phyloP scores from a whole-genome alignment of 1,140 invertebrate species.

The Heliconius hermathena region DNA sequence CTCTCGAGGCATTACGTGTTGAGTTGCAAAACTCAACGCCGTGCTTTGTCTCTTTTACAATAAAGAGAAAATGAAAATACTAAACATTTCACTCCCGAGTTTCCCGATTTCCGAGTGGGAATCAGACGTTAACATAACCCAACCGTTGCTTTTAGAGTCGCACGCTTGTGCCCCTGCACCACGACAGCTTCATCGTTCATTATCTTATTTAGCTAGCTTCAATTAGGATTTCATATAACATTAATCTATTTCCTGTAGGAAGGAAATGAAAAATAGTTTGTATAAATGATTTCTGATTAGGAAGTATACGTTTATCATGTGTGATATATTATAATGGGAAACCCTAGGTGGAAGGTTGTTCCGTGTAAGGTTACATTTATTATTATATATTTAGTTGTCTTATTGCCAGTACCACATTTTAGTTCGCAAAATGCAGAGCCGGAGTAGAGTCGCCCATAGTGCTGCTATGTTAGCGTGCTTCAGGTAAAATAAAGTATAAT shows the following conservation, averaged over 20 bases:
- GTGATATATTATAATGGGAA: conserved; percentile 47
- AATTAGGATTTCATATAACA: background rate
- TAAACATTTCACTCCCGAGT: too few relatives aligned
- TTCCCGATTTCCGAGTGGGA: too few relatives aligned
- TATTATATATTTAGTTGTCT: conserved; percentile 43
- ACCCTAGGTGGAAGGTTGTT: conserved; percentile 60
- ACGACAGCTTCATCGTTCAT: too few relatives aligned
- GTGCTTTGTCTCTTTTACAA: too few relatives aligned
- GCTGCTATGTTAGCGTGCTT: conserved; percentile 56
- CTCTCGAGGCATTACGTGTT: too few relatives aligned
- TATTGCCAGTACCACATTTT: conserved; percentile 58
- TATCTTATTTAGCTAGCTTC: background rate
- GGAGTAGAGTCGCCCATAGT: conserved; percentile 67
- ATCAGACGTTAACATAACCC: too few relatives aligned
- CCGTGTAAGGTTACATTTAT: conserved; percentile 52
- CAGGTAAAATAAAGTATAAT: conserved; percentile 49
- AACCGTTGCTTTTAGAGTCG: too few relatives aligned
- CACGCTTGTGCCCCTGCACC: too few relatives aligned
- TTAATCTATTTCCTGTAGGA: conserved; percentile 26
- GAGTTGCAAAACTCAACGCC: too few relatives aligned
- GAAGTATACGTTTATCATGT: conserved; percentile 35
- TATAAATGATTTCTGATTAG: conserved; percentile 41
- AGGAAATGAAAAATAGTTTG: conserved; percentile 31
- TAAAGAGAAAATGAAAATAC: too few relatives aligned
- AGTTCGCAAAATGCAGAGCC: conserved; percentile 74